A percentile compares a stretch with the other conserved stretches of the same genome.
Evolutionary conservation across 2,113 vertebrate species (phyloP).

Genomic region (Suncus etruscus): DNA sequence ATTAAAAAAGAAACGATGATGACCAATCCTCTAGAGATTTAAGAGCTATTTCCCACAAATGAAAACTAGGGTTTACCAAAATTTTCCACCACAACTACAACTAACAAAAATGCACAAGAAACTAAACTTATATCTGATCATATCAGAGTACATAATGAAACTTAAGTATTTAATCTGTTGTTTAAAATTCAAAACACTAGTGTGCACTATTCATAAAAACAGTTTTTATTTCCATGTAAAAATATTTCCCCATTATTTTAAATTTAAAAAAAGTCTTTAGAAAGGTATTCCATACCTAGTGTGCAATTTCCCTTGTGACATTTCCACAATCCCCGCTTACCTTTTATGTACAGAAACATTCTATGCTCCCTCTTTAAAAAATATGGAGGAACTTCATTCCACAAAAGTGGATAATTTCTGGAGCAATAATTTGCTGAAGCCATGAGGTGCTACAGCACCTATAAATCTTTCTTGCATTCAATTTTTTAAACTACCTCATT

Average conservation of each 20-base stretch:
- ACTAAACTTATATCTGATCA: background rate
- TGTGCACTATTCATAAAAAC: slow-evolving; percentile 6
- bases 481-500: slow-evolving; percentile 49
- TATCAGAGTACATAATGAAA: background rate
- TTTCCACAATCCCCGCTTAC: background rate
- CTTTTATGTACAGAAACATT: background rate
- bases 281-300: slow-evolving; percentile 2
- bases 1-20: slow-evolving; percentile 23
- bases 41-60: background rate
- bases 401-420: slow-evolving; percentile 2
- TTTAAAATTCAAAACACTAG: slow-evolving; percentile 17
- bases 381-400: background rate
- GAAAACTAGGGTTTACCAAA: slow-evolving; percentile 29
- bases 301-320: background rate
- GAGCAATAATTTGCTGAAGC: background rate
- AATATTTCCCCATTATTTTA: slow-evolving; percentile 19
- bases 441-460: background rate
- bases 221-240: background rate
- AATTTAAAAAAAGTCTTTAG: slow-evolving; percentile 21
- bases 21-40: background rate
- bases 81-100: slow-evolving; percentile 41
- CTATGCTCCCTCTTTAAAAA: background rate
- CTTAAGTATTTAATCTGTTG: background rate
- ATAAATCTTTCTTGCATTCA: slow-evolving; percentile 5
- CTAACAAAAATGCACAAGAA: slow-evolving; percentile 11